Evolutionary conservation across 2,888 invertebrate species (phyloP), one percentile per base, ranked within the genome.

Genomic region (Incurvaria masculella): DNA sequence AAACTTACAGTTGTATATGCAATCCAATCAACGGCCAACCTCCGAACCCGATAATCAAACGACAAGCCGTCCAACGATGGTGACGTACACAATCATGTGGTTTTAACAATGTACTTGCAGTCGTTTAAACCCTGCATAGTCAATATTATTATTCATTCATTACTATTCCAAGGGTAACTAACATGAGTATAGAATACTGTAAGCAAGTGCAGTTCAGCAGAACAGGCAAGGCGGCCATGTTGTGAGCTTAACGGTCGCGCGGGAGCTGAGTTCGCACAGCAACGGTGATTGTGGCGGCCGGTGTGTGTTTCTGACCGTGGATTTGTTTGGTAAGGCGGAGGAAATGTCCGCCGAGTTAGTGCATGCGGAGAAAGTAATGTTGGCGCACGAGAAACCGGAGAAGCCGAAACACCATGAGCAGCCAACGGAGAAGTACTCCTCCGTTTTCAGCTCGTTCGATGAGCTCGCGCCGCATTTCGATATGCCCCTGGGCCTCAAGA

Each of bases 291-390:
- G 33, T 33, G 33, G 33, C 14, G 33, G n/a, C n/a, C 33, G 33
- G 14, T 3, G 33, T 14, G 23, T n/a, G 14, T 4, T 33, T 33
- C 33, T 33, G 11, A 33, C 33, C 33, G 33, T 23, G 10, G 72
- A 70, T 75, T 70, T 76, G 66, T 75, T 78, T 33, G 71, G 71
- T 56, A 78, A 75, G 74, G 78, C 78, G 68, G 75, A 74, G 74
- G 62, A 66, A 64, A 69, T 76, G 74, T 66, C 75, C 64, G 72
- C 67, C 63, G 76, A 75, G 64, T 70, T 78, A 75, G 72, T 65
- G 65, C 75, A 74, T 66, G 76, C 76, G 44, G 75, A 75, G 69
- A 72, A 78, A 74, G 73, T 76, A 70, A 75, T 78, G 76, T 72
- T 67, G 69, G 72, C 66, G 65, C 76, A 78, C 61, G 76, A 76